phyloP scores from a whole-genome alignment of 2,888 invertebrate genomes.

The Callyntrura sp. region DNA sequence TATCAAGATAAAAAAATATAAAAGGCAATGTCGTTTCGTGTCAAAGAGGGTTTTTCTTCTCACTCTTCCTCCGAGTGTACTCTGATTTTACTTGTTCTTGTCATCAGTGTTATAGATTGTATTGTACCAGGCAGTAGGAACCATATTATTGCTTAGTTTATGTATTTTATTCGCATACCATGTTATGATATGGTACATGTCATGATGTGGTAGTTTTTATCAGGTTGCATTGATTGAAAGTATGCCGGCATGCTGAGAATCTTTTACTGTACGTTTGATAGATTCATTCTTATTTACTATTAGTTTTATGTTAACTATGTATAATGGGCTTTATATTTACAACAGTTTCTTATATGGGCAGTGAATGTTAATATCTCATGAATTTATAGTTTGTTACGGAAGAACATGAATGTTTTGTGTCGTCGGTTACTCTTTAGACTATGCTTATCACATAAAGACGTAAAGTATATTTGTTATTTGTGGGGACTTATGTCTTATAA shows the following conservation, averaged over 20 bases:
- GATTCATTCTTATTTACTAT: constrained; percentile 4
- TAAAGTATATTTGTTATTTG: neutral
- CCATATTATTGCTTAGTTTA: neutral
- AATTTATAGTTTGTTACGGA: neutral
- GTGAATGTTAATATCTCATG: neutral
- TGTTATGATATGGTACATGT: neutral
- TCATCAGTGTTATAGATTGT: constrained; percentile 46
- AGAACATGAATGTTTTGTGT: neutral
- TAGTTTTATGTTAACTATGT: neutral
- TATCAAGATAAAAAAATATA: constrained; percentile 49
- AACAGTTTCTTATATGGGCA: neutral
- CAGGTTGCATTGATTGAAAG: constrained; percentile 41
- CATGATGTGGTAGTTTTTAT: constrained; percentile 19
- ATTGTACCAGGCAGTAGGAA: neutral
- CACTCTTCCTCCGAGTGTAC: constrained; percentile 22
- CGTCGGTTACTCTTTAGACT: neutral
- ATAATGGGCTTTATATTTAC: neutral
- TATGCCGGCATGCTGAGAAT: constrained; percentile 73
- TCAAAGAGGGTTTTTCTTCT: constrained; percentile 52
- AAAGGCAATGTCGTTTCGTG: constrained; percentile 43
- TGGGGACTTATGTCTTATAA: neutral
- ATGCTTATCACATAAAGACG: neutral
- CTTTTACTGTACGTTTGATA: constrained; percentile 33
- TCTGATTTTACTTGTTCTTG: constrained; percentile 67
- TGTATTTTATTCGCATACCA: constrained; percentile 19